A percentile compares a stretch with the other conserved stretches of the same genome.
These are phyloP conservation scores for Patella pellucida DNA, from an alignment of 2,888 invertebrate species.

Conservation along the genomic window DNA sequence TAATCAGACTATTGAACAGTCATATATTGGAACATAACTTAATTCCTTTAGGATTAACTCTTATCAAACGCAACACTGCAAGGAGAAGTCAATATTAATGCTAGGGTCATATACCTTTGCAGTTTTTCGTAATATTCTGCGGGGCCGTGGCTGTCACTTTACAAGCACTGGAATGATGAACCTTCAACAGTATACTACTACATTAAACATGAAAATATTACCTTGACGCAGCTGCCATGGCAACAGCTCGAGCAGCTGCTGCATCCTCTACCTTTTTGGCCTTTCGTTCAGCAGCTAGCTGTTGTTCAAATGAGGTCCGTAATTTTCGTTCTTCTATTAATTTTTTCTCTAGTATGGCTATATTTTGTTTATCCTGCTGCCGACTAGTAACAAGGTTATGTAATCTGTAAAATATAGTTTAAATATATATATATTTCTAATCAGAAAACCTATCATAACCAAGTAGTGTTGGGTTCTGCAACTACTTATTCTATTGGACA, in stretches of 20 bases:
- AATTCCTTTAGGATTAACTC: too few relatives aligned
- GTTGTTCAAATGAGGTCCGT: slow-evolving; percentile 81
- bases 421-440: too few relatives aligned
- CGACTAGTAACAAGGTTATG: slow-evolving; percentile 82
- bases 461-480: too few relatives aligned
- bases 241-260: slow-evolving; percentile 70
- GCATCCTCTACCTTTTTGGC: slow-evolving; percentile 77
- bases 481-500: too few relatives aligned
- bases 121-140: too few relatives aligned
- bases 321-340: slow-evolving; percentile 88
- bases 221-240: slow-evolving; percentile 64
- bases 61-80: too few relatives aligned
- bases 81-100: too few relatives aligned
- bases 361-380: slow-evolving; percentile 83
- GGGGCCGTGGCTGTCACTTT: too few relatives aligned
- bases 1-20: too few relatives aligned
- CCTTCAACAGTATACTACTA: not conserved
- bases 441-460: too few relatives aligned
- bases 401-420: slow-evolving; percentile 73
- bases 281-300: slow-evolving; percentile 81
- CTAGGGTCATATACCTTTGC: too few relatives aligned
- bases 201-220: slow-evolving; percentile 27
- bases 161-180: not conserved
- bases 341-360: slow-evolving; percentile 83
- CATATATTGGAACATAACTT: too few relatives aligned